These are phyloP conservation scores for Elanus axillaris DNA, from an alignment of 2,113 vertebrate species.

Conservation along the genomic window DNA sequence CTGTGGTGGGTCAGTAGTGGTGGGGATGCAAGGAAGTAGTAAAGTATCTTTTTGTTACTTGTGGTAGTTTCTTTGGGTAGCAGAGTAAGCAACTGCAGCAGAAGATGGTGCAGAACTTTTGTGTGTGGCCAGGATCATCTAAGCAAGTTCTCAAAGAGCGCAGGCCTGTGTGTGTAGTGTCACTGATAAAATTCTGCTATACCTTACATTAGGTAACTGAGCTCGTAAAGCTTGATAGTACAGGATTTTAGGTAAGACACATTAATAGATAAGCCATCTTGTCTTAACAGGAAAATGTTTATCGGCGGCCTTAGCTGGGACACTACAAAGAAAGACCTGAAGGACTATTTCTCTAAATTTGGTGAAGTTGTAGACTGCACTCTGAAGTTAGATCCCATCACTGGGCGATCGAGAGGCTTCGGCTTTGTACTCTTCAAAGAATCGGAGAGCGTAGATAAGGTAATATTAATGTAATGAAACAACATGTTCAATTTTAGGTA, in stretches of 20 bases:
- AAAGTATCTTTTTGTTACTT: background rate
- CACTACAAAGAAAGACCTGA: slow-evolving; percentile 98
- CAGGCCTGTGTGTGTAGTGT: background rate
- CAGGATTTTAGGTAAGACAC: background rate
- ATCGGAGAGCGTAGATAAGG: slow-evolving; percentile 94
- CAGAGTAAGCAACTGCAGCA: background rate
- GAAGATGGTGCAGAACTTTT: background rate
- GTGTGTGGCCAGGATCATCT: background rate
- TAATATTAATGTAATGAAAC: slow-evolving; percentile 47
- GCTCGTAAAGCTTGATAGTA: background rate
- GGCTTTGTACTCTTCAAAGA: slow-evolving; percentile 98
- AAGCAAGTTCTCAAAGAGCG: background rate
- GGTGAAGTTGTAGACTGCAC: slow-evolving; percentile 98
- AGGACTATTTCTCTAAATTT: slow-evolving; percentile 97
- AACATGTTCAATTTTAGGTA: background rate
- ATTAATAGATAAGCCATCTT: slow-evolving; percentile 45
- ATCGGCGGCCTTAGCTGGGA: slow-evolving; percentile 99
- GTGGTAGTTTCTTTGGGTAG: background rate
- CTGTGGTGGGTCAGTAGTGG: background rate
- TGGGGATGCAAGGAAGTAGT: background rate
- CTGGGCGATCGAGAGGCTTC: slow-evolving; percentile 93
- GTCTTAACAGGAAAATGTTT: slow-evolving; percentile 93
- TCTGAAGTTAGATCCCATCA: slow-evolving; percentile 96
- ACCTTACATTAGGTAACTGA: background rate
- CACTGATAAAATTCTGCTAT: background rate